Conservation (phyloP, 2,113 vertebrate species). For the Malurus elegans region DNA sequence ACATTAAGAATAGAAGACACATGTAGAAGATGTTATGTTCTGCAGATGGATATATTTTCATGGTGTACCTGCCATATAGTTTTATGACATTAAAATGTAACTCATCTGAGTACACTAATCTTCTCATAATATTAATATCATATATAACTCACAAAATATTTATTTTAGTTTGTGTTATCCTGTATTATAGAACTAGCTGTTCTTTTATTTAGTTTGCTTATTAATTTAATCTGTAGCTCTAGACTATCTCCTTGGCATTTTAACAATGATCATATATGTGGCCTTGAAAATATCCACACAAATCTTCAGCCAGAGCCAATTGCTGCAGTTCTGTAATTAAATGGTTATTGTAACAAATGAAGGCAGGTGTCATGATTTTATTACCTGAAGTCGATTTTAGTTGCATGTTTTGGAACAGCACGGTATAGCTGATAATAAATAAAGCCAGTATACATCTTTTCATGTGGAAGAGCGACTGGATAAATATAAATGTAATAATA, state of each 20-base stretch:
- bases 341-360: neutral
- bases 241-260: neutral
- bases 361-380: neutral
- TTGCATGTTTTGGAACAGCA: neutral
- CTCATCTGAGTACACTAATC: neutral
- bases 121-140: rapidly evolving
- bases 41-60: neutral
- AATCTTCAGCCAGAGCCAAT: neutral
- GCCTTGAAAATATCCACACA: neutral
- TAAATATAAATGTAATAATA: neutral
- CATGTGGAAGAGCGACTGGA: neutral
- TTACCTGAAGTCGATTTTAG: neutral
- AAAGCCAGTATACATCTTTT: neutral
- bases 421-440: neutral
- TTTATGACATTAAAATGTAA: neutral
- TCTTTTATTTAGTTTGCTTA: neutral
- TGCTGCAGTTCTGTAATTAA: neutral
- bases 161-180: neutral
- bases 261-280: neutral
- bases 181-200: neutral
- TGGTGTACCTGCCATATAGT: neutral
- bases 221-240: neutral
- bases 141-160: neutral
- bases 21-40: neutral
- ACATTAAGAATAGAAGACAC: neutral